A percentile compares a stretch with the other conserved stretches of the same genome.
Evolutionary conservation across 1,140 invertebrate species (phyloP).

Genomic region (Trinorchestia longiramus): DNA sequence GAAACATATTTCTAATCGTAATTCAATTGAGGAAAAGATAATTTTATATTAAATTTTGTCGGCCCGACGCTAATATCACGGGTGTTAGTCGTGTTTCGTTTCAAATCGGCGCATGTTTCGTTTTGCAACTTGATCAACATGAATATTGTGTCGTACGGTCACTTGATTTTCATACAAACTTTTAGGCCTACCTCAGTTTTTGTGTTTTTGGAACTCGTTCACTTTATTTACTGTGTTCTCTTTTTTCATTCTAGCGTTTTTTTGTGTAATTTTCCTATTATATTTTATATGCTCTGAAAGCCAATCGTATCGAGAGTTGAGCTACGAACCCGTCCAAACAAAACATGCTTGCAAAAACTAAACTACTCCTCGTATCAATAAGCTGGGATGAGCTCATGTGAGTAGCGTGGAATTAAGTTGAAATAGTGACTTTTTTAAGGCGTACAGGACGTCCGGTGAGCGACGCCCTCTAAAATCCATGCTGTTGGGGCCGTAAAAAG

Average conservation of each 20-base stretch:
- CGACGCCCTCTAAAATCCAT: neutral
- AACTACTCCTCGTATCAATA: neutral
- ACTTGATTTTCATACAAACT: neutral
- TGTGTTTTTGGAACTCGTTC: neutral
- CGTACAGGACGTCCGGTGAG: conserved; percentile 31
- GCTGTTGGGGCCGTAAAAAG: neutral
- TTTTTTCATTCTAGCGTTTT: too few relatives aligned
- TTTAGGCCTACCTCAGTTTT: neutral
- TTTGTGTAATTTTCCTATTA: neutral
- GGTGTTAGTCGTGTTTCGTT: too few relatives aligned
- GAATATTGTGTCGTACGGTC: too few relatives aligned
- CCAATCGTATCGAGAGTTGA: neutral
- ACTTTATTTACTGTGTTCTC: neutral
- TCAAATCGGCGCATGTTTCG: too few relatives aligned
- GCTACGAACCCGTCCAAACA: neutral
- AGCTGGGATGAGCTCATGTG: conserved; percentile 6
- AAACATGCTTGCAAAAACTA: neutral
- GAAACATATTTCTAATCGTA: too few relatives aligned
- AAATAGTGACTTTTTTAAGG: conserved; percentile 11
- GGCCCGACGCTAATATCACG: too few relatives aligned
- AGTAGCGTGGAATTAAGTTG: conserved; percentile 25
- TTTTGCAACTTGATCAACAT: too few relatives aligned
- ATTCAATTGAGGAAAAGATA: too few relatives aligned
- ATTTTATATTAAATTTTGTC: too few relatives aligned
- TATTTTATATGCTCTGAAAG: neutral